Evolutionary conservation across 2,797 vertebrate species (phyloP).

Genomic region (Pseudochaenichthys georgianus): DNA sequence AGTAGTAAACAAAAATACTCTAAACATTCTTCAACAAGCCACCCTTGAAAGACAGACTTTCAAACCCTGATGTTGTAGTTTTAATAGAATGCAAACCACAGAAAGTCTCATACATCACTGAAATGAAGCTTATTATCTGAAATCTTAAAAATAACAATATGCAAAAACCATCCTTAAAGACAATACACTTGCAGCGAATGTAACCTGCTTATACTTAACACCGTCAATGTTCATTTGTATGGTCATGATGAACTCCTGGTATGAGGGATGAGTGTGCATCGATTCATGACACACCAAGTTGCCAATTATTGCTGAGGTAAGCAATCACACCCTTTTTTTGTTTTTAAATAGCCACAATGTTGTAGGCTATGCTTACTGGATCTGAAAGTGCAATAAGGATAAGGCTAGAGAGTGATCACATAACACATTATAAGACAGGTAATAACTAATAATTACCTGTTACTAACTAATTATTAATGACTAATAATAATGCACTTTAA

Average conservation of each 20-base stretch:
- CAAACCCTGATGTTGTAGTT: neutral
- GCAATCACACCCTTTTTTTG: slow-evolving; percentile 23
- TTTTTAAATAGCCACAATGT: neutral
- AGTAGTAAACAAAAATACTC: too few species aligned
- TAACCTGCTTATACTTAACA: neutral
- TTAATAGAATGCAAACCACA: neutral
- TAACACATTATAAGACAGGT: neutral
- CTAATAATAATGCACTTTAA: too few species aligned
- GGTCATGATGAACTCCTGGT: slow-evolving; percentile 22
- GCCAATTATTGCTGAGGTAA: slow-evolving; percentile 43
- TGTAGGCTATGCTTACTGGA: neutral
- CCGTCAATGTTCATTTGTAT: neutral
- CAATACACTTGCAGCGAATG: neutral
- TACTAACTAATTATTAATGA: too few species aligned
- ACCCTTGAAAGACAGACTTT: neutral
- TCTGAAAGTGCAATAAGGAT: neutral
- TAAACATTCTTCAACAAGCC: too few species aligned
- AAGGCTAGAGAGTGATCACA: neutral
- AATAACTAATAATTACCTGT: too few species aligned
- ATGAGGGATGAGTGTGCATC: slow-evolving; percentile 14
- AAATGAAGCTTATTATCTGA: neutral
- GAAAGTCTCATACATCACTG: neutral
- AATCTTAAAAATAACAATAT: neutral
- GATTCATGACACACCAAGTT: slow-evolving; percentile 51
- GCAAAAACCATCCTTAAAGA: neutral